Conservation (phyloP, 2,113 vertebrate species). For the Rhinoderma darwinii region DNA sequence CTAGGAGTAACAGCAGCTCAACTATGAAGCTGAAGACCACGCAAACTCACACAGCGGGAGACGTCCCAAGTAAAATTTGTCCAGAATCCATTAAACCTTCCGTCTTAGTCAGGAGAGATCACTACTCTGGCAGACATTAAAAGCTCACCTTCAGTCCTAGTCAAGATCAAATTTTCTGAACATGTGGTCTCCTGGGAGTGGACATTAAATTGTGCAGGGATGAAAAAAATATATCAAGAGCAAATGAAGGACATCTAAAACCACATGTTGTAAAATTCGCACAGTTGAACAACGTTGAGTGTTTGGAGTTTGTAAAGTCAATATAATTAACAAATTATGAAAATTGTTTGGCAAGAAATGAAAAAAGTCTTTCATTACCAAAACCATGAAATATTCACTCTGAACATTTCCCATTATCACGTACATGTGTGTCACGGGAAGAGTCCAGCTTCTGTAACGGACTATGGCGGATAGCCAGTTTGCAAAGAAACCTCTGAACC, state of each 20-base stretch:
- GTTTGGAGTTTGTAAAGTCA: not conserved
- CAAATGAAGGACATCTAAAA: not conserved
- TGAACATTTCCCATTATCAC: too few relatives aligned
- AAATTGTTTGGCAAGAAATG: too few relatives aligned
- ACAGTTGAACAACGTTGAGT: not conserved
- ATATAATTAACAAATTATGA: too few relatives aligned
- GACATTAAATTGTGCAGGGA: not conserved
- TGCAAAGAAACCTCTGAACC: too few relatives aligned
- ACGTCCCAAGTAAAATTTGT: not conserved
- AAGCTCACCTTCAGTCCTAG: not conserved
- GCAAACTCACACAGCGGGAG: not conserved
- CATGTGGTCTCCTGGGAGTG: not conserved
- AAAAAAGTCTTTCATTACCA: too few relatives aligned
- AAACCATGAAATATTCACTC: too few relatives aligned
- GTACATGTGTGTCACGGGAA: too few relatives aligned
- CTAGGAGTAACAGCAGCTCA: too few relatives aligned
- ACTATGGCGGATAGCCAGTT: too few relatives aligned
- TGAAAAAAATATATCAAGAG: not conserved
- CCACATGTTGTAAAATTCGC: too few relatives aligned
- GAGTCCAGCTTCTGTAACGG: too few relatives aligned
- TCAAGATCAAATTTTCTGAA: conserved; percentile 31
- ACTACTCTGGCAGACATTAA: not conserved
- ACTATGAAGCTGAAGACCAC: too few relatives aligned
- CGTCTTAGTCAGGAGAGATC: not conserved
- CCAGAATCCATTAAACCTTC: not conserved